Conservation (phyloP, 2,797 vertebrate species). For the Decapterus maruadsi region DNA sequence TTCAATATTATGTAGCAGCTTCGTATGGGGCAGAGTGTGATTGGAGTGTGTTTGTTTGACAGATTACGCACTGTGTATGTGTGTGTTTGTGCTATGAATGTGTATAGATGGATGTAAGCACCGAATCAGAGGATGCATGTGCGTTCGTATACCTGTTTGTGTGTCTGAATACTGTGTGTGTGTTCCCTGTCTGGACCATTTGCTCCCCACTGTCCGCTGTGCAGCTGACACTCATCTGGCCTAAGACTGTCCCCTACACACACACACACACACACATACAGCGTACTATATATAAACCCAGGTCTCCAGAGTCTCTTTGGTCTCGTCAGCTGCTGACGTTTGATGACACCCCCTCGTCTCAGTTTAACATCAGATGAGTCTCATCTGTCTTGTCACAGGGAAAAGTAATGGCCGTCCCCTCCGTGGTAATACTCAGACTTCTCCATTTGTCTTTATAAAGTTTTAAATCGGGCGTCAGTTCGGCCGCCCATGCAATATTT, state of each 20-base stretch:
- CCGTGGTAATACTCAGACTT: neutral
- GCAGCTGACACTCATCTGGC: slow-evolving; percentile 88
- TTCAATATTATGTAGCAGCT: slow-evolving; percentile 88
- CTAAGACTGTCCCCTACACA: slow-evolving; percentile 15
- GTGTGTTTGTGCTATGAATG: neutral
- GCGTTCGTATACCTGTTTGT: neutral
- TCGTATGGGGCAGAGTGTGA: slow-evolving; percentile 80
- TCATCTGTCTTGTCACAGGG: neutral
- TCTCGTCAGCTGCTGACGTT: slow-evolving; percentile 54
- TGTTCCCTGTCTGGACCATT: slow-evolving; percentile 86
- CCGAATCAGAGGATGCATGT: slow-evolving; percentile 15
- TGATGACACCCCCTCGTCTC: slow-evolving; percentile 15
- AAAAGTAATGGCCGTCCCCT: slow-evolving; percentile 1
- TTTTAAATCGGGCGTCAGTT: slow-evolving; percentile 27
- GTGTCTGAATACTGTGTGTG: slow-evolving; percentile 10
- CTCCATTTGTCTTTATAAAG: slow-evolving; percentile 27
- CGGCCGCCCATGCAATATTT: slow-evolving; percentile 21
- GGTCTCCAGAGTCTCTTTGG: slow-evolving; percentile 30
- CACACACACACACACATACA: slow-evolving; percentile 20
- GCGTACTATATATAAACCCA: slow-evolving; percentile 51
- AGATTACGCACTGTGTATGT: neutral
- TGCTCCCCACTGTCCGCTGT: slow-evolving; percentile 86
- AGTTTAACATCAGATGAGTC: neutral
- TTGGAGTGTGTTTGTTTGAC: slow-evolving; percentile 18
- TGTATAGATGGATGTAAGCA: slow-evolving; percentile 7